Conservation (phyloP, 2,888 invertebrate genomes). For the Fragum whitleyi region DNA sequence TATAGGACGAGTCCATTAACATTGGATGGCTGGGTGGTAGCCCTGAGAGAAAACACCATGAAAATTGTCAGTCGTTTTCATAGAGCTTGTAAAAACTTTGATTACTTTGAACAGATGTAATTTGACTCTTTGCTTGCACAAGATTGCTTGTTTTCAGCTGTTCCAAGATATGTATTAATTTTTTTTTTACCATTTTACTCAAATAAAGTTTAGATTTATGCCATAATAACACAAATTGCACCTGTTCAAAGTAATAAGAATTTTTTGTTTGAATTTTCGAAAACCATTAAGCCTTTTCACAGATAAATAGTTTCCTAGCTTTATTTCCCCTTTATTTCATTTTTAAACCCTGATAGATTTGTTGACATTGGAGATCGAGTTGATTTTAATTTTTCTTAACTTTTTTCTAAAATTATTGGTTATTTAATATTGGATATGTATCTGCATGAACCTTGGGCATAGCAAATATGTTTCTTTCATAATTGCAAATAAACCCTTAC, state of each 20-base stretch:
- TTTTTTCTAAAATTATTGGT: no score
- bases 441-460: no score
- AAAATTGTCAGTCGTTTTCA: constrained; percentile 22
- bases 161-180: not conserved
- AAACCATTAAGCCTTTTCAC: constrained; percentile 23
- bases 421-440: no score
- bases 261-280: not conserved
- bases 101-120: not conserved
- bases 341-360: no score
- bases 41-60: constrained; percentile 71
- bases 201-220: not conserved
- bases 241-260: not conserved
- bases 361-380: no score
- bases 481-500: no score
- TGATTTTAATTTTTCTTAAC: no score
- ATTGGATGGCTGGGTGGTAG: constrained; percentile 66
- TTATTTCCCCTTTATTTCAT: not conserved
- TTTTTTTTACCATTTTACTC: not conserved
- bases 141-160: not conserved
- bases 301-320: constrained; percentile 5
- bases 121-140: not conserved
- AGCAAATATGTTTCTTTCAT: no score
- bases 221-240: constrained; percentile 5
- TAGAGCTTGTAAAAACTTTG: not conserved
- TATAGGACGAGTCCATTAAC: constrained; percentile 60